Evolutionary conservation across 2,888 invertebrate genomes (phyloP).

Genomic region (Lagria hirta): DNA sequence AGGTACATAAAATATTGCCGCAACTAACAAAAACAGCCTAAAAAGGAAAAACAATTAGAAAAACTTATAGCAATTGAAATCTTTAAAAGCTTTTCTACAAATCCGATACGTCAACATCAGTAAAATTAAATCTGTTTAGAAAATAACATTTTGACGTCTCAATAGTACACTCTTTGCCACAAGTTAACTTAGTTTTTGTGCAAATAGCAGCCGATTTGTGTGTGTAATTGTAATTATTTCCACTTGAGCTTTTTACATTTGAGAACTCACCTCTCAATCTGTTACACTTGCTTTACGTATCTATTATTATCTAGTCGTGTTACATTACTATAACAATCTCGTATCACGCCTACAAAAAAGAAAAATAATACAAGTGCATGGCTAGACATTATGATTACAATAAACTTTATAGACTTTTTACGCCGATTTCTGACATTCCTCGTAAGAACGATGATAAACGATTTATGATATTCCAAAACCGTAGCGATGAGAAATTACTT

Average conservation of each 20-base stretch:
- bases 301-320: conserved; percentile 13
- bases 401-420: conserved; percentile 6
- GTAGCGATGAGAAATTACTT: too few species aligned
- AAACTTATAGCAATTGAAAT: too few species aligned
- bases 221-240: conserved; percentile 27
- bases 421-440: conserved; percentile 2
- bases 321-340: conserved; percentile 10
- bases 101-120: too few species aligned
- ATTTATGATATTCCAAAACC: too few species aligned
- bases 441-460: not conserved
- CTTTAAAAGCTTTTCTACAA: too few species aligned
- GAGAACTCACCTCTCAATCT: conserved; percentile 18
- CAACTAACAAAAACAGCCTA: too few species aligned
- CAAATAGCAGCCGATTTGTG: conserved; percentile 26
- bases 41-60: too few species aligned
- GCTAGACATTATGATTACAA: conserved; percentile 9
- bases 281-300: conserved; percentile 17
- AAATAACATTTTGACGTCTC: too few species aligned
- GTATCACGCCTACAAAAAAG: not conserved
- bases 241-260: conserved; percentile 18
- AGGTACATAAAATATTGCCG: too few species aligned
- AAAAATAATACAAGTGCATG: not conserved
- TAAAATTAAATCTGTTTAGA: too few species aligned
- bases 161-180: too few species aligned
- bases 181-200: conserved; percentile 12